Evolutionary conservation across 2,797 vertebrate species (phyloP), one percentile per base, ranked within the genome.

Genomic region (Yasuhikotakia modesta): DNA sequence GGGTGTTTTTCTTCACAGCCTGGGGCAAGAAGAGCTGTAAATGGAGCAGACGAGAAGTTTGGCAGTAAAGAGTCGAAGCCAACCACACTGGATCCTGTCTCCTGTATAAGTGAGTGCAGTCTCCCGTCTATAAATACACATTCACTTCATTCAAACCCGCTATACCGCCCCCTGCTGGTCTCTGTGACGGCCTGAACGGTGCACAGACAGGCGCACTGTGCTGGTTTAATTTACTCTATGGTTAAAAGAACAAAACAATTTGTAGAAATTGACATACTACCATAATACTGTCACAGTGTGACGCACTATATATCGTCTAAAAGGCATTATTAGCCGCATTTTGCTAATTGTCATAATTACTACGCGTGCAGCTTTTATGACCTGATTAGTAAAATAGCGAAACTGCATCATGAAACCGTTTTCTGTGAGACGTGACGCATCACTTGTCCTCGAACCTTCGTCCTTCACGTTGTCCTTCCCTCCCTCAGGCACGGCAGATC

Each of bases 51-150:
- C 67, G 96, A 98, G 79, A 98, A 95, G 91, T 95, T 95, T 87
- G 93, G 92, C 88, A 93, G 87, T 91, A 98, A 97, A 89, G 97
- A 99, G 83, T 91, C 95, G 32, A 99, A 97, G 89, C 84, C 94
- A 86, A 95, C 96, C 84, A 94, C 93, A 81, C 83, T 99, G 91
- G 97, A 98, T 87, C 94, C 95, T 0, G 91, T 96, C 55, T 95
- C 96, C 80, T 98, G 97, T 91, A 98, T 98, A 89, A 98, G 96
- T 98, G 96, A 92, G 96, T 88, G 84, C 87, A 64, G 55, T 63
- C 53, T 81, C 74, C n/a, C 74, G 60, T 64, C 46, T 65, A 72
- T 72, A 71, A 66, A 72, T 64, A 55, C 13, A 30, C 12, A 71
- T 72, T 65, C 45, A 17, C 58, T 71, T 46, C 69, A 65, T 46